Evolutionary conservation across 2,113 vertebrate species (phyloP).

Genomic region (Oenanthe oenanthe): DNA sequence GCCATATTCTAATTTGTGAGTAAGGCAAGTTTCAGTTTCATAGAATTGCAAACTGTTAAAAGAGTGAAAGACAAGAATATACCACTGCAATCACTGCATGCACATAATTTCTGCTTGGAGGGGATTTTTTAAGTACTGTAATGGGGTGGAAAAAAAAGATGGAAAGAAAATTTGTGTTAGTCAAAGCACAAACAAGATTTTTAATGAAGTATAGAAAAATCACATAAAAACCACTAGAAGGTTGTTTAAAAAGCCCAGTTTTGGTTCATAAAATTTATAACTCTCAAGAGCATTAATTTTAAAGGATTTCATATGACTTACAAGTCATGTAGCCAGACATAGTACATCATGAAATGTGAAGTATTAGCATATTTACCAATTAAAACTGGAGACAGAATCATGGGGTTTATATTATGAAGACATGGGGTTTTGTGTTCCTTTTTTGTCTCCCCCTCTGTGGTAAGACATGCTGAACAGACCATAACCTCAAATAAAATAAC

Average conservation of each 20-base stretch:
- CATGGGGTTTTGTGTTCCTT: rapidly evolving
- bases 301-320: not conserved
- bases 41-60: not conserved
- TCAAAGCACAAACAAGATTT: not conserved
- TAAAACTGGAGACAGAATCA: not conserved
- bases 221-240: not conserved
- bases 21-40: not conserved
- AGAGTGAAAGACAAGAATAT: not conserved
- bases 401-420: not conserved
- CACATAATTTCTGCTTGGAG: not conserved
- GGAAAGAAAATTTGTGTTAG: not conserved
- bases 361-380: not conserved
- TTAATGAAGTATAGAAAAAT: not conserved
- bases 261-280: not conserved
- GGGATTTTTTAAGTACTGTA: not conserved
- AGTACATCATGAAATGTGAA: not conserved
- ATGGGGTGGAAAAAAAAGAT: not conserved
- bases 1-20: not conserved
- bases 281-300: not conserved
- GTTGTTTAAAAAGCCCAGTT: not conserved
- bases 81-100: not conserved
- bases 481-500: not conserved
- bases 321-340: not conserved
- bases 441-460: not conserved
- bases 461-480: not conserved